Percentiles rank a stretch among this genome's conserved stretches.
Conservation (phyloP, 1,140 invertebrate species). For the Pentalonia nigronervosa region DNA sequence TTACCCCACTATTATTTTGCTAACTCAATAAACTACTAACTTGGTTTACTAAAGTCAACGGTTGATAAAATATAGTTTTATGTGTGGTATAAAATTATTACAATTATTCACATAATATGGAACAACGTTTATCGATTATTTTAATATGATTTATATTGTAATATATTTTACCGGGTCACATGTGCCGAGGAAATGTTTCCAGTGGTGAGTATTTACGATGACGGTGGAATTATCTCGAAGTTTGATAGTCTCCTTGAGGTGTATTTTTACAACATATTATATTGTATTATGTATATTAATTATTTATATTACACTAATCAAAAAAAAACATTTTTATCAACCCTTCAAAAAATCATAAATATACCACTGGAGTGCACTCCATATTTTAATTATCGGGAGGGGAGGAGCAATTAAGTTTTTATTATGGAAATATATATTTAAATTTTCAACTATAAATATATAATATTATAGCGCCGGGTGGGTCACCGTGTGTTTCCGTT, state of each 20-base stretch:
- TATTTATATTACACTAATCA: not conserved
- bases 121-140: not conserved
- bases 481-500: too few relatives aligned
- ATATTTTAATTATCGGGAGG: not conserved
- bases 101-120: not conserved
- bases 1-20: not conserved
- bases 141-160: not conserved
- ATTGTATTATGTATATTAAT: not conserved
- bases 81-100: not conserved
- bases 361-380: not conserved
- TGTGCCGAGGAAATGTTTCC: not conserved
- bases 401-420: not conserved
- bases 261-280: not conserved
- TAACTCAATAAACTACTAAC: too few relatives aligned
- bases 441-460: too few relatives aligned
- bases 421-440: too few relatives aligned
- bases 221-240: not conserved
- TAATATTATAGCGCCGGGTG: too few relatives aligned
- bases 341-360: not conserved
- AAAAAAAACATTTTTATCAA: not conserved
- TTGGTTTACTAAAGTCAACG: not conserved
- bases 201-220: not conserved
- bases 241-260: not conserved
- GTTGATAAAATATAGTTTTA: not conserved
- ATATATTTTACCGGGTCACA: not conserved